Conservation (phyloP, 2,797 vertebrate genomes). For the Eurystomus glaucurus region DNA sequence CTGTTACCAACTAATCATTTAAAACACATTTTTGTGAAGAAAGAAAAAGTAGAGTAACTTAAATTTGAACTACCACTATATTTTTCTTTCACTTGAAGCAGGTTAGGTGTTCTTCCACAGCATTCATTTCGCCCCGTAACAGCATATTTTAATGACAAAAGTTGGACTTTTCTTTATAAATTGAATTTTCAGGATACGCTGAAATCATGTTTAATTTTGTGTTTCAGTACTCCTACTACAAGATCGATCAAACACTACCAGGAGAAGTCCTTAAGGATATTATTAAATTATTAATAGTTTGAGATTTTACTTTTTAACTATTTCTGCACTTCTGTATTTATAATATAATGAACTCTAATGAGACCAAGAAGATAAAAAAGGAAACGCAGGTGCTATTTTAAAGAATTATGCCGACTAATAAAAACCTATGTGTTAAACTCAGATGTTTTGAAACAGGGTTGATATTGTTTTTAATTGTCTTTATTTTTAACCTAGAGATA, state of each 20-base stretch:
- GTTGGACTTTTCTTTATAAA: background rate
- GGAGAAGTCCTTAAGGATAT: background rate
- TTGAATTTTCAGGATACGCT: background rate
- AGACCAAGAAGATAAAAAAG: background rate
- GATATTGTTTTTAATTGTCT: background rate
- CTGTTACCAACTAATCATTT: background rate
- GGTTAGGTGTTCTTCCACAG: background rate
- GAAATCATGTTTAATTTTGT: background rate
- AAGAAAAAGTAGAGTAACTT: background rate
- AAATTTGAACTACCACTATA: background rate
- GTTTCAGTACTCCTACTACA: background rate
- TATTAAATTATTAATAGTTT: background rate
- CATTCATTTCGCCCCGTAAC: background rate
- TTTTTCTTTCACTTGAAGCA: background rate
- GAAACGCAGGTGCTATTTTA: background rate
- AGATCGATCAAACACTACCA: background rate
- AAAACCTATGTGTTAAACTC: background rate
- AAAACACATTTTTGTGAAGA: background rate
- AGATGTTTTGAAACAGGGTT: background rate
- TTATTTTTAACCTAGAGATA: conserved; percentile 26
- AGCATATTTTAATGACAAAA: background rate
- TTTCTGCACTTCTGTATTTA: background rate
- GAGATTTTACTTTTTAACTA: background rate
- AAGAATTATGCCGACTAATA: background rate
- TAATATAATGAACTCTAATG: background rate